phyloP scores from a whole-genome alignment of 2,888 invertebrate genomes.

The Hololepta plana region DNA sequence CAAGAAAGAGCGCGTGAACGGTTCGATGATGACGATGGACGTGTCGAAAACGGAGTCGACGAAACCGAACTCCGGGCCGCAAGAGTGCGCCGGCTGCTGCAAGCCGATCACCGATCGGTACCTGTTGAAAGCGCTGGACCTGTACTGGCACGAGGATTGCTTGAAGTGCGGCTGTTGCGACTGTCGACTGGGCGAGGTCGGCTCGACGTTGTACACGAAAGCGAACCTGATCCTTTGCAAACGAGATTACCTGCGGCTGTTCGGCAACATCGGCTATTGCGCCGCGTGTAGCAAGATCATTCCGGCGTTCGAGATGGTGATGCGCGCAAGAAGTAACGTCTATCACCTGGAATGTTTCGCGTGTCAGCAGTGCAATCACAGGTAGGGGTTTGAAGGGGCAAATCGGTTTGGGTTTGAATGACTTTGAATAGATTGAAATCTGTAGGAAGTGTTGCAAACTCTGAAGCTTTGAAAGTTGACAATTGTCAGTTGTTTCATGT shows the following conservation, averaged over 20 bases:
- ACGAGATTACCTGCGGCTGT: slow-evolving; percentile 88
- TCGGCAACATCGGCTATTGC: slow-evolving; percentile 91
- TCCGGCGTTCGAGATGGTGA: slow-evolving; percentile 98
- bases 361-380: slow-evolving; percentile 95
- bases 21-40: slow-evolving; percentile 71
- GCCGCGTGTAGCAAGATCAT: slow-evolving; percentile 95
- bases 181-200: slow-evolving; percentile 90
- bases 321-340: slow-evolving; percentile 91
- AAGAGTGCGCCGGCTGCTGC: slow-evolving; percentile 87
- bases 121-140: slow-evolving; percentile 79
- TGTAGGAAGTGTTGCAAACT: too few relatives aligned
- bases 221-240: slow-evolving; percentile 92
- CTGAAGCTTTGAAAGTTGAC: too few relatives aligned
- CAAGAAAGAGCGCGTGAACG: slow-evolving; percentile 24
- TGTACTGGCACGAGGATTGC: slow-evolving; percentile 96
- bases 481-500: too few relatives aligned
- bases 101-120: slow-evolving; percentile 86
- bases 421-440: too few relatives aligned
- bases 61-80: slow-evolving; percentile 29
- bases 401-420: not conserved
- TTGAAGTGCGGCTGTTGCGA: slow-evolving; percentile 95
- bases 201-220: slow-evolving; percentile 86
- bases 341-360: slow-evolving; percentile 98
- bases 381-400: slow-evolving; percentile 45
- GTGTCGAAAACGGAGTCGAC: slow-evolving; percentile 61